Conservation (phyloP, 1,140 invertebrate genomes). For the Radopholus similis region DNA sequence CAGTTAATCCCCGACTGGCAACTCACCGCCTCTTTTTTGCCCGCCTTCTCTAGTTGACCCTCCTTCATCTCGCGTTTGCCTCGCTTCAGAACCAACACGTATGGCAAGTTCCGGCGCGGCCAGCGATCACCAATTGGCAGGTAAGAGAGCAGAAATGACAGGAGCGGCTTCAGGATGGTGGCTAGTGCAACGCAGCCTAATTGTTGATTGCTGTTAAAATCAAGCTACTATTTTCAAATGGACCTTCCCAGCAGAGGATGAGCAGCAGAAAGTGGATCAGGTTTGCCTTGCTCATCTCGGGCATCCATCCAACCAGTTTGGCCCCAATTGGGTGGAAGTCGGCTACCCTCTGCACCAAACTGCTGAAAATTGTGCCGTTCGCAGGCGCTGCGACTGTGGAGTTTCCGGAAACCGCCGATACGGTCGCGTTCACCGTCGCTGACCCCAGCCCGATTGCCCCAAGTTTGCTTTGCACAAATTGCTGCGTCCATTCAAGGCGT, state of each 20-base stretch:
- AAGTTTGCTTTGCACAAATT: conserved; percentile 22
- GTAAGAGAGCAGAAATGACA: conserved; percentile 36
- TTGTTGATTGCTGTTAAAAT: conserved; percentile 3
- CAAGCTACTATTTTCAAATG: background rate
- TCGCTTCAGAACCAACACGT: conserved; percentile 45
- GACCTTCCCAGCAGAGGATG: conserved; percentile 55
- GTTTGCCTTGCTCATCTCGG: conserved; percentile 49
- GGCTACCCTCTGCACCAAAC: conserved; percentile 2
- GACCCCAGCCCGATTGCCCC: background rate
- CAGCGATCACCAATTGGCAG: conserved; percentile 53
- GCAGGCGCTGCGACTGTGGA: background rate
- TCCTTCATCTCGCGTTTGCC: conserved; percentile 58
- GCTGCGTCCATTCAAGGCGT: conserved; percentile 19
- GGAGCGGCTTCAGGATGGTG: conserved; percentile 50
- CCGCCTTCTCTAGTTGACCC: conserved; percentile 50
- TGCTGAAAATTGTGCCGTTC: conserved; percentile 1
- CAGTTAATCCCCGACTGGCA: background rate
- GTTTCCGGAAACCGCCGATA: background rate
- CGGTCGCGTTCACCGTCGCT: no score
- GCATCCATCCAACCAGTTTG: conserved; percentile 16
- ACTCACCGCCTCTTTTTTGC: conserved; percentile 47
- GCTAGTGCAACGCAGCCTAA: conserved; percentile 51
- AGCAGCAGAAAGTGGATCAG: conserved; percentile 46
- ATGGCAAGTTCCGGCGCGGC: conserved; percentile 44
- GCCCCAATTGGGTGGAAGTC: conserved; percentile 9